Evolutionary conservation across 1,140 invertebrate genomes (phyloP).

Genomic region (Limonius californicus): DNA sequence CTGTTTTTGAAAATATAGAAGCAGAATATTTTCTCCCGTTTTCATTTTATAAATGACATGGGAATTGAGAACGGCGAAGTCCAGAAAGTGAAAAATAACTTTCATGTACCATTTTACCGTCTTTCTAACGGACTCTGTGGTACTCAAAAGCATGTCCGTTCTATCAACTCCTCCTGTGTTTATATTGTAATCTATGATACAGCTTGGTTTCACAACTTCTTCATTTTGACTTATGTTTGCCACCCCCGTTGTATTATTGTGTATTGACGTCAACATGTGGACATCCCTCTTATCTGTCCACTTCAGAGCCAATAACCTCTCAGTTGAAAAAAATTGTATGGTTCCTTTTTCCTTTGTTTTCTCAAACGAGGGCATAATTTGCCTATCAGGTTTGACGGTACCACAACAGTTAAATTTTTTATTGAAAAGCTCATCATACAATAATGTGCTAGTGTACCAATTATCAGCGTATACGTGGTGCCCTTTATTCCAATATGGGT

Average conservation of each 20-base stretch:
- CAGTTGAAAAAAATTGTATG: too few relatives aligned
- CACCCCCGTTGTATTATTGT: constrained; percentile 28
- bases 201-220: constrained; percentile 32
- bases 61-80: constrained; percentile 34
- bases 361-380: constrained; percentile 37
- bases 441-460: background rate
- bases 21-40: constrained; percentile 19
- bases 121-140: constrained; percentile 31
- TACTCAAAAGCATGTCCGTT: constrained; percentile 39
- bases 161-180: constrained; percentile 43
- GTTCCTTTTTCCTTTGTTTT: constrained; percentile 32
- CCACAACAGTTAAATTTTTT: constrained; percentile 39
- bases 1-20: constrained; percentile 24
- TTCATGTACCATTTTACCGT: constrained; percentile 40
- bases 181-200: constrained; percentile 38
- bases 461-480: constrained; percentile 1
- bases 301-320: constrained; percentile 37
- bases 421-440: constrained; percentile 21
- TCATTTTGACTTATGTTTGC: background rate
- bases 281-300: constrained; percentile 41
- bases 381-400: constrained; percentile 38
- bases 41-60: constrained; percentile 28
- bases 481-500: constrained; percentile 11
- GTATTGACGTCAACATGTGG: constrained; percentile 36
- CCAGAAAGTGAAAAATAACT: constrained; percentile 38